Conservation (phyloP, 2,797 vertebrate species). For the Pantherophis alleghaniensis region DNA sequence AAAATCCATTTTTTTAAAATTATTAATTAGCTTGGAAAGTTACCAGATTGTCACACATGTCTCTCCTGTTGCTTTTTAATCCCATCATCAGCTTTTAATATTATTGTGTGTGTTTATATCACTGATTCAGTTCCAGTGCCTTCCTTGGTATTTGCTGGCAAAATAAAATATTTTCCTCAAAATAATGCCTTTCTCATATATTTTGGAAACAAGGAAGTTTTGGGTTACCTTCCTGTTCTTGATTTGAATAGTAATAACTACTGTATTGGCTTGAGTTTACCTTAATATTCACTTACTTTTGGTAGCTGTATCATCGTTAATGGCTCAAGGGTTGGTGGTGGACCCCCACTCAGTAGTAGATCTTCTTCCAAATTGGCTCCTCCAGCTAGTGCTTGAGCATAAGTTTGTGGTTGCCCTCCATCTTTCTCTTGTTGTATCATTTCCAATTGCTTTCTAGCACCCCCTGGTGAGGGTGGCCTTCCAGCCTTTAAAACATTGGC, state of each 20-base stretch:
- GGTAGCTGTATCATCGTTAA: too few species aligned
- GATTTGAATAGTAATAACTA: conserved; percentile 7
- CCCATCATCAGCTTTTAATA: conserved; percentile 65
- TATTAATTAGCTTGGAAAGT: conserved; percentile 71
- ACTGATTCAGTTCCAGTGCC: conserved; percentile 51
- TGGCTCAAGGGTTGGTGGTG: too few species aligned
- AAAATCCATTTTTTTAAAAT: conserved; percentile 62
- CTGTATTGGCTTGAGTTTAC: conserved; percentile 30
- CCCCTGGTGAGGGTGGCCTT: too few species aligned
- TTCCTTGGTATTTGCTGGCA: conserved; percentile 51
- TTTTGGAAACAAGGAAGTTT: conserved; percentile 38
- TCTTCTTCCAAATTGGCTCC: too few species aligned
- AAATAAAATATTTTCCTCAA: conserved; percentile 44
- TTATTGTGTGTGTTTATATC: conserved; percentile 64
- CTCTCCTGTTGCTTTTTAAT: conserved; percentile 69
- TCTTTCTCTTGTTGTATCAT: too few species aligned
- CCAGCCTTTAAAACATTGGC: too few species aligned
- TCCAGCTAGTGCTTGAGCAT: too few species aligned
- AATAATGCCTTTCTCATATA: conserved; percentile 40
- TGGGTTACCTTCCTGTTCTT: conserved; percentile 28
- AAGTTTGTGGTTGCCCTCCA: too few species aligned
- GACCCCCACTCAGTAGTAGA: too few species aligned
- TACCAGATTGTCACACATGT: conserved; percentile 62
- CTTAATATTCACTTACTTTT: conserved; percentile 33
- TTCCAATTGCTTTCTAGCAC: too few species aligned